Conservation (phyloP, 2,797 vertebrate genomes). For the Chelidonichthys spinosus region DNA sequence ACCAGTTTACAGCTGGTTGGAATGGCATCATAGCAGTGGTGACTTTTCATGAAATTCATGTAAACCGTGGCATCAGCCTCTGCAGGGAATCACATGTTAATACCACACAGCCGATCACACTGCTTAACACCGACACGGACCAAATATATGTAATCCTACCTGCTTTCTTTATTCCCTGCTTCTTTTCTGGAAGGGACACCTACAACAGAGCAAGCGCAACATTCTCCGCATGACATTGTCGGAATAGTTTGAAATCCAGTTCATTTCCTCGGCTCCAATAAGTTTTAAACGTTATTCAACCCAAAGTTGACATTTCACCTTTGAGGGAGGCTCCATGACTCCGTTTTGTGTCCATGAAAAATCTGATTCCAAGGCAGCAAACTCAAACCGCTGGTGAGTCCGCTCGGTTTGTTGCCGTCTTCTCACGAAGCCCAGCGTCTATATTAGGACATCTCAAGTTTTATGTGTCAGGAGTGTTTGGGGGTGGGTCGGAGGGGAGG, state of each 20-base stretch:
- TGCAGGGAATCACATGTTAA: background rate
- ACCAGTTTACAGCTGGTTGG: constrained; percentile 97
- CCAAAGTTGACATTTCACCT: constrained; percentile 48
- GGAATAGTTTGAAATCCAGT: constrained; percentile 4
- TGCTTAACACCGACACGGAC: background rate
- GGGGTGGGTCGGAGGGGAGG: constrained; percentile 9
- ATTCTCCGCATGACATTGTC: constrained; percentile 15
- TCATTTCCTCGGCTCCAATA: background rate
- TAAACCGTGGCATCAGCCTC: constrained; percentile 86
- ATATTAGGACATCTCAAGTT: constrained; percentile 73
- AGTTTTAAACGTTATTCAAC: background rate
- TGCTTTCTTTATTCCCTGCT: constrained; percentile 32
- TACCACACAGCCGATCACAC: background rate
- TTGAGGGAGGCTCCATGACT: constrained; percentile 59
- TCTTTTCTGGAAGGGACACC: constrained; percentile 52
- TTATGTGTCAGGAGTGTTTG: constrained; percentile 50
- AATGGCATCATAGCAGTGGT: constrained; percentile 92
- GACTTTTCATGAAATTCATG: constrained; percentile 94
- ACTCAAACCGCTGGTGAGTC: background rate
- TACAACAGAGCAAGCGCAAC: constrained; percentile 42
- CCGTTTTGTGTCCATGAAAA: constrained; percentile 62
- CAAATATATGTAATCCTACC: constrained; percentile 34
- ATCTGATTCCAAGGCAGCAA: constrained; percentile 17
- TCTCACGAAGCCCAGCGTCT: constrained; percentile 63
- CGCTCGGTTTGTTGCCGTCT: constrained; percentile 42